A percentile compares a stretch with the other conserved stretches of the same genome.
These are phyloP conservation scores for Papilio aristodemus DNA, from an alignment of 1,140 invertebrate species.

Conservation along the genomic window DNA sequence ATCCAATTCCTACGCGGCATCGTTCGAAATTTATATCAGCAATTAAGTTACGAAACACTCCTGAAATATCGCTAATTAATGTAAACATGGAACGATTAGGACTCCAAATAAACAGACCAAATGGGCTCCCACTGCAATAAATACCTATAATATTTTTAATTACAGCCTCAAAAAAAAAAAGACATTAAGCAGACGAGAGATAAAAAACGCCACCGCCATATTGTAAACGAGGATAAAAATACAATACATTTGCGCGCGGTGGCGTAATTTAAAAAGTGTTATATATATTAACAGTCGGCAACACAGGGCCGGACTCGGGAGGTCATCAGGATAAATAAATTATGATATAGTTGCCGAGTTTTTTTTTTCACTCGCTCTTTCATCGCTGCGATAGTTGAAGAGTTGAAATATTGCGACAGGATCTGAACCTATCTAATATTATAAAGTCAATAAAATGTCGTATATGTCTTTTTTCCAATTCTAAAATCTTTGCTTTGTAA, in stretches of 20 bases:
- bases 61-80: conserved; percentile 78
- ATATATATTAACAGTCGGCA: conserved; percentile 60
- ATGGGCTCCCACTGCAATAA: conserved; percentile 70
- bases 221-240: conserved; percentile 72
- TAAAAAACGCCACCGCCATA: conserved; percentile 65
- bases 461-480: no score
- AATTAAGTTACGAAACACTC: conserved; percentile 69
- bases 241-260: conserved; percentile 47
- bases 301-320: conserved; percentile 62
- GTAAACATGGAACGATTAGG: conserved; percentile 77
- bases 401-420: conserved; percentile 37
- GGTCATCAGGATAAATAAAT: conserved; percentile 77
- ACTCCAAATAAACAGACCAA: conserved; percentile 68
- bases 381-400: conserved; percentile 52
- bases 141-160: conserved; percentile 80
- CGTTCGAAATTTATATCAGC: conserved; percentile 67
- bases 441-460: no score
- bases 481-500: no score
- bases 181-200: conserved; percentile 69
- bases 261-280: conserved; percentile 63
- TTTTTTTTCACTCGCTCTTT: conserved; percentile 49
- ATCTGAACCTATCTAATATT: neutral
- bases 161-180: conserved; percentile 64
- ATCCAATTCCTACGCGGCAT: conserved; percentile 26
- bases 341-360: conserved; percentile 74